Evolutionary conservation across 1,140 invertebrate genomes (phyloP).

Genomic region (Conus ventricosus): DNA sequence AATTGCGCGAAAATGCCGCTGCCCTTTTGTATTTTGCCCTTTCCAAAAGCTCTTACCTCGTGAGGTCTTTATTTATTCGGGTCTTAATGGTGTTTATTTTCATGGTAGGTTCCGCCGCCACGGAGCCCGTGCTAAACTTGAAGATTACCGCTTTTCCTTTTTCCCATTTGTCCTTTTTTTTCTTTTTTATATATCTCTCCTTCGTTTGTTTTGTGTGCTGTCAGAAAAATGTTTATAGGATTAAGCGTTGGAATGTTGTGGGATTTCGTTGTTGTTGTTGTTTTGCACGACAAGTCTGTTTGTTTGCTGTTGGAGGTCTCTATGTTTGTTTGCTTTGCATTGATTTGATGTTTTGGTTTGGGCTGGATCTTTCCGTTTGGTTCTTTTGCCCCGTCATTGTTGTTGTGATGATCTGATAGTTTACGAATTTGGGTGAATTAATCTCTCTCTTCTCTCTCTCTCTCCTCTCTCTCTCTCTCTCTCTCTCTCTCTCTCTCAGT

Average conservation of each 20-base stretch:
- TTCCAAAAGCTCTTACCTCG: neutral
- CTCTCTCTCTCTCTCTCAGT: neutral
- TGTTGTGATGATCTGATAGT: too few species aligned
- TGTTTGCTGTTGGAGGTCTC: too few species aligned
- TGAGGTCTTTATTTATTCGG: neutral
- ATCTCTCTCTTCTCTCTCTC: slow-evolving; percentile 1
- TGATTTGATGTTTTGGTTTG: too few species aligned
- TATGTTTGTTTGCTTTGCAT: too few species aligned
- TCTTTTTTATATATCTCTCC: neutral
- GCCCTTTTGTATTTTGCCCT: neutral
- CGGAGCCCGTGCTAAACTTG: neutral
- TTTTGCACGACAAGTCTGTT: too few species aligned
- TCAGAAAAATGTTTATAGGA: too few species aligned
- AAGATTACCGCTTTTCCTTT: neutral
- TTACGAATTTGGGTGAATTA: too few species aligned
- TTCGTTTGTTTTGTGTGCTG: too few species aligned
- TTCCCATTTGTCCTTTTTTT: neutral
- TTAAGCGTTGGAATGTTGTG: too few species aligned
- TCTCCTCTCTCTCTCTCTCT: neutral
- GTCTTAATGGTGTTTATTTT: neutral
- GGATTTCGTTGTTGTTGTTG: too few species aligned
- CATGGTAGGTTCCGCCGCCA: neutral
- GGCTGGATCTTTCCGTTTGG: too few species aligned
- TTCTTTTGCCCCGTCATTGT: too few species aligned
- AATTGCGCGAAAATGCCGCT: neutral